Evolutionary conservation across 2,113 vertebrate genomes (phyloP), one percentile per base, ranked within the genome.

Genomic region (Callionymus lyra): DNA sequence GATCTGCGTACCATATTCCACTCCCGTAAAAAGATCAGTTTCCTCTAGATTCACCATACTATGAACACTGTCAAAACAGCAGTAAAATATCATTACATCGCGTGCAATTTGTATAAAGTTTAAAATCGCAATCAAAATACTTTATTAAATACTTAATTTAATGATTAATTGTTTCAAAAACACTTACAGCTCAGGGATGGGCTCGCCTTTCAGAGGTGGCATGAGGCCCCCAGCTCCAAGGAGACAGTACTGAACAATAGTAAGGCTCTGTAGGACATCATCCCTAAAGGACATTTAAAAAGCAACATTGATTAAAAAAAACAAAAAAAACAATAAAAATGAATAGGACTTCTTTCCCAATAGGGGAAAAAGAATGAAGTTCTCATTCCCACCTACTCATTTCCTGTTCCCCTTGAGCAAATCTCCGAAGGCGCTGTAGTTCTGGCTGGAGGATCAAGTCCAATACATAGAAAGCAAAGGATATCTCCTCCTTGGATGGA

Each of bases 361-460:
- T n/a, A n/a, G n/a, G n/a, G n/a, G n/a, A n/a, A n/a, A n/a, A n/a
- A n/a, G n/a, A n/a, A 12, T 36, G 8, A 8, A 6, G 32, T 19
- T 43, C 19, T 51, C 1, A 16, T 62, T 2, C 42, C 44, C 59
- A 92, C 93, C 92, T 91, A 82, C 83, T 90, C 89, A 98, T 91
- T 63, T 95, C 90, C 34, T 91, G 82, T 31, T 90, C 79, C 56
- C 93, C 92, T 65, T 74, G 67, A 32, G 88, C 83, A 65, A 89
- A 91, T 37, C 46, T 84, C 70, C 91, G 85, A 44, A 99, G 83
- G 41, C 82, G 90, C 60, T 75, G 56, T 12, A 99, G 90, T 65
- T 99, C 94, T 14, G 94, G 93, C 57, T 90, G 92, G 39, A 99
- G 90, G 52, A 99, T 89, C 31, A 88, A 82, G 71, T 97, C 93